Evolutionary conservation across 2,888 invertebrate genomes (phyloP).

Genomic region (Hartigia nigra): DNA sequence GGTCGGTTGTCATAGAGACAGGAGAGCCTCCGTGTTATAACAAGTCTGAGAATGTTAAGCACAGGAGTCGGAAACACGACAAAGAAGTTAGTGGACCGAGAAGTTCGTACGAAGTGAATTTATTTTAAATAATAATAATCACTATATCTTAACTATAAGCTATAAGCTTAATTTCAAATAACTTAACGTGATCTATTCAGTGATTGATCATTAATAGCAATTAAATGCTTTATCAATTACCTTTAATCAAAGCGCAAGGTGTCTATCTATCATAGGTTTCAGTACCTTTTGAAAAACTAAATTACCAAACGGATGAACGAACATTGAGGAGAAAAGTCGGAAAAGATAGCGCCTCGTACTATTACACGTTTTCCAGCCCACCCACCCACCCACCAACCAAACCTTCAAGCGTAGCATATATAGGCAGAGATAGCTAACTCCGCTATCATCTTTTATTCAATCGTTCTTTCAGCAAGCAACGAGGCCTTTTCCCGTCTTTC

Average conservation of each 20-base stretch:
- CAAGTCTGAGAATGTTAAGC: not conserved
- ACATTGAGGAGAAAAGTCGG: not conserved
- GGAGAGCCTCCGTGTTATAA: not conserved
- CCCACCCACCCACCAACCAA: not conserved
- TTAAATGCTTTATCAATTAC: not conserved
- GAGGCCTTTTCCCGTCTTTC: slow-evolving; percentile 50
- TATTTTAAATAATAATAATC: not conserved
- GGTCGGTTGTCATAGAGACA: slow-evolving; percentile 5
- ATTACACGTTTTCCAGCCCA: not conserved
- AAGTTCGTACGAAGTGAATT: not conserved
- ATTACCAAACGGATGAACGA: not conserved
- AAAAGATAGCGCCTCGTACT: not conserved
- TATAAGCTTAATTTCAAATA: not conserved
- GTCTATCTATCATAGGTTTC: not conserved
- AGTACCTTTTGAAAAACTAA: not conserved
- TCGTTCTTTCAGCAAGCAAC: slow-evolving; percentile 42
- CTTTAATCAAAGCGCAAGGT: not conserved
- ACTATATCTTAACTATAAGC: too few species aligned
- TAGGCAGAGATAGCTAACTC: not conserved
- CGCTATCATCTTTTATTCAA: slow-evolving; percentile 41
- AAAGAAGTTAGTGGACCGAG: not conserved
- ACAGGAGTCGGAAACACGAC: not conserved
- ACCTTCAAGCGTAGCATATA: not conserved
- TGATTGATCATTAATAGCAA: too few species aligned
- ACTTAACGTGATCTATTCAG: not conserved